Evolutionary conservation across 2,888 invertebrate species (phyloP).

Genomic region (Himalopsyche japonica): DNA sequence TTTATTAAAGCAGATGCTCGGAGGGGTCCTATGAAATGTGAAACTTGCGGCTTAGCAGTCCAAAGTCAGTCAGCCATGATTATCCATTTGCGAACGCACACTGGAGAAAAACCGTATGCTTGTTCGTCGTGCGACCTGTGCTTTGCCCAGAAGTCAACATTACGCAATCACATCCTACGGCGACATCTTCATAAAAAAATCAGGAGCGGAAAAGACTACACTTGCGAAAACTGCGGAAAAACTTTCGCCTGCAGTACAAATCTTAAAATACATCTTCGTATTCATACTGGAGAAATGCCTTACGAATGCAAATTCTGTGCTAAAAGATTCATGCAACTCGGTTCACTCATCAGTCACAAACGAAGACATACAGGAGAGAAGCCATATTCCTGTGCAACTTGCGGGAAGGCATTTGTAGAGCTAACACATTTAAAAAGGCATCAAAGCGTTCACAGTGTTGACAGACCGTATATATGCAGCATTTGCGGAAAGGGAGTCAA

Average conservation of each 20-base stretch:
- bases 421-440: constrained; percentile 29
- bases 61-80: constrained; percentile 22
- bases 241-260: constrained; percentile 48
- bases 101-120: constrained; percentile 36
- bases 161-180: not conserved
- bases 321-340: constrained; percentile 45
- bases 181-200: not conserved
- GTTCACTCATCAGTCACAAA: constrained; percentile 50
- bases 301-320: constrained; percentile 46
- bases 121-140: constrained; percentile 50
- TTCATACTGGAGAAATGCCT: constrained; percentile 49
- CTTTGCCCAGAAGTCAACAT: constrained; percentile 10
- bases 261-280: constrained; percentile 48
- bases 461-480: constrained; percentile 27
- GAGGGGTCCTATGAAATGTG: constrained; percentile 4
- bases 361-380: constrained; percentile 54
- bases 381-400: constrained; percentile 51
- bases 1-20: not conserved
- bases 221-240: constrained; percentile 49
- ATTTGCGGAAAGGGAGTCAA: constrained; percentile 35
- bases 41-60: constrained; percentile 12
- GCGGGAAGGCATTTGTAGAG: constrained; percentile 55
- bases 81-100: constrained; percentile 31
- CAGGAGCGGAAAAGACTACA: constrained; percentile 8
- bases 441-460: constrained; percentile 28